Evolutionary conservation across 2,797 vertebrate genomes (phyloP), one percentile per base, ranked within the genome.

Genomic region (Rhinichthys osculus): DNA sequence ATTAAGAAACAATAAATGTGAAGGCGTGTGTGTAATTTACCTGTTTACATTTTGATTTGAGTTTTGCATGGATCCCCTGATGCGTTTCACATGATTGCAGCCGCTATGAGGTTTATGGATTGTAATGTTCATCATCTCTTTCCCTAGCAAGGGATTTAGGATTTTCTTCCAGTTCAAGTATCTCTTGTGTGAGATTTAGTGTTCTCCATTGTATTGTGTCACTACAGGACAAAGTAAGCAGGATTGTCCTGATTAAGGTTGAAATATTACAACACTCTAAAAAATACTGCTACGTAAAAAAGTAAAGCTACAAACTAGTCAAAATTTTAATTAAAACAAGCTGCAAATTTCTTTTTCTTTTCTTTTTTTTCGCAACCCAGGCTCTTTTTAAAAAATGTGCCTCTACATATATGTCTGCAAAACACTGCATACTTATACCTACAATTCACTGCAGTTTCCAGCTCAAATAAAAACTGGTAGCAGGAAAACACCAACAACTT

Each of bases 1-100:
- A 82, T 85, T 77, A 30, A 85, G 81, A 90, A 92, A 92, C 91
- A 90, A 94, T 92, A 89, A 91, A 94, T 94, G 91, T 81, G 87
- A 52, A 38, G 87, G 86, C 21, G 78, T 82, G 89, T 72, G 82
- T 90, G 89, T 92, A 92, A 92, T 93, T 91, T 90, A 93, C 91
- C 92, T 93, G 92, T 91, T 88, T 81, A 38, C 54, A 21, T 88
- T 89, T 89, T 90, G 92, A 93, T 91, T 67, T 16, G 90, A 90
- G 86, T 92, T 93, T 93, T 92, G 86, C 91, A 90, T 54, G 84
- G 85, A 91, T 90, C 89, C 64, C 84, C 83, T 54, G 73, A 87
- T 78, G 89, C 86, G 81, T 87, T 84, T 87, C 82, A 73, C 77
- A 79, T 74, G 7, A 77, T 33, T 82, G 21, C 17, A 21, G 84